phyloP scores from a whole-genome alignment of 1,140 invertebrate species.

The Listronotus bonariensis region DNA sequence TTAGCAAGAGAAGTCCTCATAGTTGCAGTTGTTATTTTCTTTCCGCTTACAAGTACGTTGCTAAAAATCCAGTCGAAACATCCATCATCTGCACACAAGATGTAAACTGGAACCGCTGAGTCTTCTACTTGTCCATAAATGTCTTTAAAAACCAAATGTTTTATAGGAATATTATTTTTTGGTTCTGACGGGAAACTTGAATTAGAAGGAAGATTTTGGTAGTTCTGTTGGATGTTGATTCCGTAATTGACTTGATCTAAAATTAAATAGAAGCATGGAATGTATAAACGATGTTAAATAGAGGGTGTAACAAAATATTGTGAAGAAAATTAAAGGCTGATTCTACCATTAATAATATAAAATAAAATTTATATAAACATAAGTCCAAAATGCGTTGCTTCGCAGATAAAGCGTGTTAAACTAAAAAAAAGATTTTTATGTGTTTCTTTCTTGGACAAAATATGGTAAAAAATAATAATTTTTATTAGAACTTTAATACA shows the following conservation, averaged over 20 bases:
- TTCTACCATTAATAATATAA: too few relatives aligned
- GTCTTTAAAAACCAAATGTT: constrained; percentile 9
- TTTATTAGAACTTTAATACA: too few relatives aligned
- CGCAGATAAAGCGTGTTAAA: too few relatives aligned
- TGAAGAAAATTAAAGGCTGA: too few relatives aligned
- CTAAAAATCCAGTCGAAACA: constrained; percentile 18
- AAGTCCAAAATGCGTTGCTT: too few relatives aligned
- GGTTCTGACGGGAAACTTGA: background rate
- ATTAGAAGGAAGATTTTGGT: constrained; percentile 7
- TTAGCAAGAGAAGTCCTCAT: constrained; percentile 5
- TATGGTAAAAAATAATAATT: too few relatives aligned
- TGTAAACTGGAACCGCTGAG: constrained; percentile 11
- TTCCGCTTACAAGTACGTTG: background rate
- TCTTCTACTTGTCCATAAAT: constrained; percentile 2
- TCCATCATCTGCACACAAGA: constrained; percentile 14
- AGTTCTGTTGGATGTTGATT: constrained; percentile 16
- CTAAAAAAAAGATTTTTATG: too few relatives aligned
- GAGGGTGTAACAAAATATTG: too few relatives aligned
- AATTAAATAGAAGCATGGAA: too few relatives aligned
- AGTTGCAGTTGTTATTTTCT: constrained; percentile 15
- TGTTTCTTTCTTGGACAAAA: too few relatives aligned
- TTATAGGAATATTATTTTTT: constrained; percentile 24
- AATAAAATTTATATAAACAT: too few relatives aligned
- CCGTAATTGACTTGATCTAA: constrained; percentile 7
- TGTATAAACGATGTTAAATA: too few relatives aligned